A percentile compares a stretch with the other conserved stretches of the same genome.
These are phyloP conservation scores for Aurelia sp. DNA, from an alignment of 30 jellyfish, hydroid and myxozoan species.

Conservation along the genomic window DNA sequence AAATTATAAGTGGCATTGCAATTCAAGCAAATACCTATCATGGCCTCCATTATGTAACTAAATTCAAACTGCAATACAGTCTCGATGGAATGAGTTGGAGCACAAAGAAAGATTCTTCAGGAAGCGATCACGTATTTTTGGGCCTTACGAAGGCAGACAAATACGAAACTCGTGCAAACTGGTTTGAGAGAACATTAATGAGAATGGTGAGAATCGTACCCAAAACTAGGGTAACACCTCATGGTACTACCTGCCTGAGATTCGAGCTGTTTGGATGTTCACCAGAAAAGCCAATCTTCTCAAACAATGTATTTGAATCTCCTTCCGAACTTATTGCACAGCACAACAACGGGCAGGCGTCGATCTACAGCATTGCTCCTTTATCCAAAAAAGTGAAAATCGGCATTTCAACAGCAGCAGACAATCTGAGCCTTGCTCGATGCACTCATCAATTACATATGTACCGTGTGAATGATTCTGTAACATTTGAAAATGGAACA, in stretches of 20 bases:
- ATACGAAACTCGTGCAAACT: neutral
- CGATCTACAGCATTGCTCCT: slow-evolving; percentile 9
- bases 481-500: neutral
- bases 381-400: neutral
- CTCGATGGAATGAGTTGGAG: neutral
- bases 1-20: slow-evolving; percentile 34
- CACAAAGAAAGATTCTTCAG: neutral
- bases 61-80: neutral
- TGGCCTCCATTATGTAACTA: no score
- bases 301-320: neutral
- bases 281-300: neutral
- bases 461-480: neutral
- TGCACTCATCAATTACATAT: no score
- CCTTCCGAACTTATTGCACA: neutral
- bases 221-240: neutral
- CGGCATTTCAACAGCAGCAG: slow-evolving; percentile 6
- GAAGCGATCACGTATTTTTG: no score
- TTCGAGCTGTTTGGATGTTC: slow-evolving; percentile 65
- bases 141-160: no score
- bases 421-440: neutral
- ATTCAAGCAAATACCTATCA: slow-evolving; percentile 5
- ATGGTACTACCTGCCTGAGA: slow-evolving; percentile 21
- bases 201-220: slow-evolving; percentile 34
- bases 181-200: slow-evolving; percentile 21
- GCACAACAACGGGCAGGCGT: neutral